Evolutionary conservation across 2,113 vertebrate genomes (phyloP).

Genomic region (Phrynosoma blainvillii): DNA sequence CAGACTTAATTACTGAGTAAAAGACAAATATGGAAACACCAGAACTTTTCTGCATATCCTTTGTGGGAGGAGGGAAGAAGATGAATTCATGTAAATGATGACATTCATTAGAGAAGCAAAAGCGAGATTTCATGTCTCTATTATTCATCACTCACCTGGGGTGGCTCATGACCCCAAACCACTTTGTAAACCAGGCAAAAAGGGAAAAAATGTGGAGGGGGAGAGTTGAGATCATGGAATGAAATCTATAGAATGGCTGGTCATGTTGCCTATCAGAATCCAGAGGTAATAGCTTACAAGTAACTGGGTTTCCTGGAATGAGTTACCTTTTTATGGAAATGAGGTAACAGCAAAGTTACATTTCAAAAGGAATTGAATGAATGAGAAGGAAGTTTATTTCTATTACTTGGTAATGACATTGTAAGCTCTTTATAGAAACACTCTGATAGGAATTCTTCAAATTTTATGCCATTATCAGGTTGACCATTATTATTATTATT

Average conservation of each 20-base stretch:
- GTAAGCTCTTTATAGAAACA: no score
- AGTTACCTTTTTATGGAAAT: no score
- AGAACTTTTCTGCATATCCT: slow-evolving; percentile 28
- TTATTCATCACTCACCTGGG: neutral
- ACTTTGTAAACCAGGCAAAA: neutral
- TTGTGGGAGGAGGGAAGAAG: slow-evolving; percentile 21
- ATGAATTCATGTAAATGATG: slow-evolving; percentile 40
- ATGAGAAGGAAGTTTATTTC: no score
- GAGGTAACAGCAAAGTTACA: no score
- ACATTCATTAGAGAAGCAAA: slow-evolving; percentile 38
- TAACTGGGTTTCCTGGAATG: no score
- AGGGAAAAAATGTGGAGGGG: neutral
- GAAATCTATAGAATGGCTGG: neutral
- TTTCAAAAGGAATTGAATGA: no score
- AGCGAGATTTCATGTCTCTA: neutral
- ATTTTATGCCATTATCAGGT: no score
- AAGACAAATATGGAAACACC: slow-evolving; percentile 53
- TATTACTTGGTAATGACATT: no score
- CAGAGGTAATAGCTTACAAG: neutral
- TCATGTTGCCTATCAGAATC: no score
- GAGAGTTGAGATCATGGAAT: neutral
- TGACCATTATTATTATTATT: no score
- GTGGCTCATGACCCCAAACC: neutral
- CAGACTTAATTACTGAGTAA: slow-evolving; percentile 61
- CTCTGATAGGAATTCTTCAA: no score